Evolutionary conservation across 2,888 invertebrate genomes (phyloP), one percentile per base, ranked within the genome.

Genomic region (Coleophora flavipennella): DNA sequence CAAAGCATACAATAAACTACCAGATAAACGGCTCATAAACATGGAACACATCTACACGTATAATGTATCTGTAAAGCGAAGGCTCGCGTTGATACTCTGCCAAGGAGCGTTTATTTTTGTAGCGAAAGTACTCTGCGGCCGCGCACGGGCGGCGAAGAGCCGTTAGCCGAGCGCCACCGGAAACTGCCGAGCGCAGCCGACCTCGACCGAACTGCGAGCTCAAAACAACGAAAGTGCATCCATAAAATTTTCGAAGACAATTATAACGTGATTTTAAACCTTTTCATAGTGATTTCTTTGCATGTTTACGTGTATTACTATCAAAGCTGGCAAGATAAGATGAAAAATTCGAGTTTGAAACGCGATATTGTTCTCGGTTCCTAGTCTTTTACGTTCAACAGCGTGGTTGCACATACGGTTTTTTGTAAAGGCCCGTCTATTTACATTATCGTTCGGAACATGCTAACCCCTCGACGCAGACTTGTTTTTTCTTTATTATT

Each of bases 31-130:
- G 77, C 71, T 76, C 72, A 79, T 79, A 79, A 75, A 76, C 61
- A 61, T 59, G 20, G 6, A 20, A 20, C 6, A 20, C 20, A 20
- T 20, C 3, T 20, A 20, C 3, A 20, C 20, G 3, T 20, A n/a
- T n/a, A 69, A 62, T 62, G 62, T 9, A 33, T 69, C 72, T n/a
- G 70, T 65, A 67, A 70, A 62, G 50, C 76, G 76, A 80, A 83
- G 80, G 79, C 80, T 81, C 69, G 73, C 70, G 73, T 81, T 81
- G 83, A 69, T 79, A 63, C 65, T 72, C 64, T 83, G 83, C 83
- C 83, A 83, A 81, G 79, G 79, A 79, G 71, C 68, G 64, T 79
- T 80, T 83, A 83, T 83, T 81, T 81, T 75, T 73, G 76, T 78
- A 79, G 76, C 78, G 78, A 79, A 79, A 79, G 78, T 79, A 63